phyloP scores from a whole-genome alignment of 2,888 invertebrate species.

The Atherix ibis region DNA sequence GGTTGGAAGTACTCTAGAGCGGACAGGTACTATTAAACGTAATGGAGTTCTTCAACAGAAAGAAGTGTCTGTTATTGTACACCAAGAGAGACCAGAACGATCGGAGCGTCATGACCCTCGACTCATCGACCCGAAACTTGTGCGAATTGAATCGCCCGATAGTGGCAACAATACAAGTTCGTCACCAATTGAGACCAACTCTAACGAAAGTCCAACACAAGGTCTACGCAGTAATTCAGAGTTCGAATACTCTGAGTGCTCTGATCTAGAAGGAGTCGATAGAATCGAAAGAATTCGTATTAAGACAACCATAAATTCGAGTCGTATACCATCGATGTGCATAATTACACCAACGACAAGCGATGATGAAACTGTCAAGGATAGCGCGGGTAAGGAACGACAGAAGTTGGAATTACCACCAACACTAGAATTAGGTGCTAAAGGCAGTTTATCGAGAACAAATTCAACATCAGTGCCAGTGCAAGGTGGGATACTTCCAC shows the following conservation, averaged over 20 bases:
- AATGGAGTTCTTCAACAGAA: constrained; percentile 31
- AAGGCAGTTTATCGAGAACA: too few species aligned
- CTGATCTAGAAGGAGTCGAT: constrained; percentile 76
- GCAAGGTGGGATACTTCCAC: constrained; percentile 18
- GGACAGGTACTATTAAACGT: constrained; percentile 33
- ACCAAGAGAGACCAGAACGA: constrained; percentile 20
- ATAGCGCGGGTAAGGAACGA: constrained; percentile 32
- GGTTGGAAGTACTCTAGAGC: constrained; percentile 30
- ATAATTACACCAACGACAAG: constrained; percentile 78
- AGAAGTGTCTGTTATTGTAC: constrained; percentile 43
- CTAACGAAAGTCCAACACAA: constrained; percentile 52
- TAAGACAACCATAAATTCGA: constrained; percentile 74
- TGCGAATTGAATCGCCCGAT: constrained; percentile 61
- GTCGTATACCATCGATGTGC: constrained; percentile 83
- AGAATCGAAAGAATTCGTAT: constrained; percentile 70
- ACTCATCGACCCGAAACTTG: constrained; percentile 26
- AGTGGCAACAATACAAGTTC: constrained; percentile 70
- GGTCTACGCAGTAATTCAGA: constrained; percentile 56
- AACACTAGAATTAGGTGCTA: too few species aligned
- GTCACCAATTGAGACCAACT: constrained; percentile 53
- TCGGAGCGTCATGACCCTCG: constrained; percentile 8
- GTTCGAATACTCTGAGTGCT: constrained; percentile 73
- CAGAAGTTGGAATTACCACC: constrained; percentile 20
- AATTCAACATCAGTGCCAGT: constrained; percentile 21
- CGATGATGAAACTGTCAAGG: constrained; percentile 52